A percentile compares a stretch with the other conserved stretches of the same genome.
Conservation (phyloP, 2,797 vertebrate genomes). For the Denticeps clupeoides region DNA sequence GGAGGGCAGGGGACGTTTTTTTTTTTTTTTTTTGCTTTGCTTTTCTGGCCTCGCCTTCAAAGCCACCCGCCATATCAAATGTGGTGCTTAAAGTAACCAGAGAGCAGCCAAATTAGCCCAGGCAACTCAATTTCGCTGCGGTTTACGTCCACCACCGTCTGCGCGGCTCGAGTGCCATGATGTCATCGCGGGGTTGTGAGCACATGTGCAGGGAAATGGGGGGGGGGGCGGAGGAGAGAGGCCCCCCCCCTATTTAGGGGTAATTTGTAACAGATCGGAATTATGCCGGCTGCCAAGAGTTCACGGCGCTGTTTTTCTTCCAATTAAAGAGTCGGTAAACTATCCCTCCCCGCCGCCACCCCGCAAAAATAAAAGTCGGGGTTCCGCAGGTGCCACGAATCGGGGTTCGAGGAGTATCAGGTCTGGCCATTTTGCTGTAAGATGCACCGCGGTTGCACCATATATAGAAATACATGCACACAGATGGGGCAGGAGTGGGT, state of each 20-base stretch:
- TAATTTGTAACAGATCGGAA: constrained; percentile 51
- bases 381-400: constrained; percentile 40
- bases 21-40: not conserved
- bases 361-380: not conserved
- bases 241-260: constrained; percentile 39
- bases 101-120: constrained; percentile 45
- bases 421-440: constrained; percentile 19
- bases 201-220: constrained; percentile 34
- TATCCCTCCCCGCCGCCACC: constrained; percentile 16
- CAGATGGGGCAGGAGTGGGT: constrained; percentile 22
- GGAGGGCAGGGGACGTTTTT: constrained; percentile 15
- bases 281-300: constrained; percentile 37
- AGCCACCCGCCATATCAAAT: constrained; percentile 38
- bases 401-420: constrained; percentile 37
- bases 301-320: constrained; percentile 41
- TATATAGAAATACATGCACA: constrained; percentile 13
- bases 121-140: constrained; percentile 44
- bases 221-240: constrained; percentile 21
- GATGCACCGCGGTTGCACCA: constrained; percentile 12
- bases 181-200: constrained; percentile 40
- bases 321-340: constrained; percentile 46
- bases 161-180: constrained; percentile 34
- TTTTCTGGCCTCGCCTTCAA: constrained; percentile 32
- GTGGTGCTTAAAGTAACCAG: constrained; percentile 45
- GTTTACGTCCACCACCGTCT: constrained; percentile 38